Conservation (phyloP, 2,888 invertebrate species). For the Nudaria mundana region DNA sequence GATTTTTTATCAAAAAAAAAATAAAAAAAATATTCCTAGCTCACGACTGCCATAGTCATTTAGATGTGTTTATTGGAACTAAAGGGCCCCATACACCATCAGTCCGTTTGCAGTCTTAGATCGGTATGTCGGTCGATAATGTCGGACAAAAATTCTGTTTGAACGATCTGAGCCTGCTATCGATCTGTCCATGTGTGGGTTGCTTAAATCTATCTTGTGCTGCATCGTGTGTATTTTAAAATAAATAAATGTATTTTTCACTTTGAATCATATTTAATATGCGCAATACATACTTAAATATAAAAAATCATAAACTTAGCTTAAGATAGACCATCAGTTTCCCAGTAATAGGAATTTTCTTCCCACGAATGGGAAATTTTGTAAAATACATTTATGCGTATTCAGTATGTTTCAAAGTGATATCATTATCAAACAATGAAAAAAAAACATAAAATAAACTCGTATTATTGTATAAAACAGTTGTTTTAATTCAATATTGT, state of each 20-base stretch:
- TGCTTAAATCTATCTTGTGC: too few relatives aligned
- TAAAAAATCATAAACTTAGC: neutral
- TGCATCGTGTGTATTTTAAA: conserved; percentile 24
- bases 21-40: conserved; percentile 9
- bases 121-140: too few relatives aligned
- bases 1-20: neutral
- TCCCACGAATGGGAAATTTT: neutral
- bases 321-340: neutral
- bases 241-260: neutral
- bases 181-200: too few relatives aligned
- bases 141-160: too few relatives aligned
- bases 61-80: conserved; percentile 20
- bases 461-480: conserved; percentile 1
- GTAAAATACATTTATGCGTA: neutral
- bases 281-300: neutral
- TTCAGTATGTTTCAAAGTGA: conserved; percentile 1
- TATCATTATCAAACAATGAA: conserved; percentile 3
- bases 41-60: conserved; percentile 32
- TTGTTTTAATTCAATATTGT: conserved; percentile 5
- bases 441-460: conserved; percentile 6
- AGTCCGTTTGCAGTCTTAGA: too few relatives aligned
- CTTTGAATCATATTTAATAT: conserved; percentile 3
- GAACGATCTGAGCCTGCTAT: too few relatives aligned
- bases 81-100: too few relatives aligned
- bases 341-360: neutral